Conservation (phyloP, 1,140 invertebrate species). For the Homalodisca vitripennis region DNA sequence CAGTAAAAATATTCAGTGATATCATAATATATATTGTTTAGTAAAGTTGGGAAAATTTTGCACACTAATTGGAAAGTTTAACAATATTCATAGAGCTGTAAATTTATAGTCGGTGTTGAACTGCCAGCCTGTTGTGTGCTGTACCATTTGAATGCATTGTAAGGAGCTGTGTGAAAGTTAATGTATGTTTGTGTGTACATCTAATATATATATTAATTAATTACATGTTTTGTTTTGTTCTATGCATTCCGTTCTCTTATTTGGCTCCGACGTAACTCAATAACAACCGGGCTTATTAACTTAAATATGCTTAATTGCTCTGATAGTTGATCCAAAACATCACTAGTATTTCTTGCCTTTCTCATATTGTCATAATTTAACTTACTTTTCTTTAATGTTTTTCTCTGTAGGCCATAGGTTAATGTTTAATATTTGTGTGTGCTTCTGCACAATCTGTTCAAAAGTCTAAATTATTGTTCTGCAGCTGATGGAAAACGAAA, state of each 20-base stretch:
- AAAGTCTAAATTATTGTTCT: background rate
- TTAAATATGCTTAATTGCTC: slow-evolving; percentile 8
- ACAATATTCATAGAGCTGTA: too few relatives aligned
- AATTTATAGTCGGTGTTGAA: too few relatives aligned
- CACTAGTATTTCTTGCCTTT: slow-evolving; percentile 4
- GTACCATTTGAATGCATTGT: background rate
- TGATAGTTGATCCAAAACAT: slow-evolving; percentile 2
- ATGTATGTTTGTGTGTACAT: slow-evolving; percentile 18
- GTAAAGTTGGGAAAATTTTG: too few relatives aligned
- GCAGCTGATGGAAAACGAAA: background rate
- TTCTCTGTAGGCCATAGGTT: slow-evolving; percentile 6
- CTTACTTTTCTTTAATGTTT: slow-evolving; percentile 1
- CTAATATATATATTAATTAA: slow-evolving; percentile 21
- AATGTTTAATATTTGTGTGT: slow-evolving; percentile 11
- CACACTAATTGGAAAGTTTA: too few relatives aligned
- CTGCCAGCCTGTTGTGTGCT: too few relatives aligned
- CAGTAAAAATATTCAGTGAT: too few relatives aligned
- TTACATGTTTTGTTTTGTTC: slow-evolving; percentile 19
- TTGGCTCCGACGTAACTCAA: background rate
- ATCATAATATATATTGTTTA: too few relatives aligned
- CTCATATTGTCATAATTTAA: background rate
- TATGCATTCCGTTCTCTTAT: slow-evolving; percentile 14
- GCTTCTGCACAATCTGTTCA: slow-evolving; percentile 4
- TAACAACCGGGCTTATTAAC: slow-evolving; percentile 17
- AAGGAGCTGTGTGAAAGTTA: background rate